A percentile compares a stretch with the other conserved stretches of the same genome.
Evolutionary conservation across 1,140 invertebrate species (phyloP).

Genomic region (Myzus persicae): DNA sequence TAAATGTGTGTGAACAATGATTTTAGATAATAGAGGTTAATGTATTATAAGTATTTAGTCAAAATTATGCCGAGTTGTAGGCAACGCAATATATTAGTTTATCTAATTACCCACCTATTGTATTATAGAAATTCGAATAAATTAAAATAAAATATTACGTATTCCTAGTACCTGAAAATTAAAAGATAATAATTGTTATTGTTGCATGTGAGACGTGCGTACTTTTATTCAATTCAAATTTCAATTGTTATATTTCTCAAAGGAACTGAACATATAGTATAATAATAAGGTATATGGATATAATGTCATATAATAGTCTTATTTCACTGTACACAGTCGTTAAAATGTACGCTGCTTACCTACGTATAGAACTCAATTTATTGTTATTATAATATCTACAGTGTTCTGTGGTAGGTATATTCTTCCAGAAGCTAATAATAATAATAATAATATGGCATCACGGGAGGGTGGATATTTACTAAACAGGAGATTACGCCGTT

Average conservation of each 20-base stretch:
- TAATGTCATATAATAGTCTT: slow-evolving; percentile 14
- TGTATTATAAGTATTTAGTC: no score
- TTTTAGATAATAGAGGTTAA: no score
- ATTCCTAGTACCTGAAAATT: not conserved
- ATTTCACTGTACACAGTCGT: slow-evolving; percentile 30
- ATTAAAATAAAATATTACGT: not conserved
- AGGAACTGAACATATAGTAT: not conserved
- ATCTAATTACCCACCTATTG: not conserved
- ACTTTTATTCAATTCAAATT: not conserved
- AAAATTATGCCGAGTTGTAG: no score
- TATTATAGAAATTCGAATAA: not conserved
- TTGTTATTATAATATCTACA: slow-evolving; percentile 28
- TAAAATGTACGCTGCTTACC: not conserved
- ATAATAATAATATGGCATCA: slow-evolving; percentile 1
- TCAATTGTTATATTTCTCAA: slow-evolving; percentile 4
- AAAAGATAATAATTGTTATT: not conserved
- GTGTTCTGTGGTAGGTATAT: slow-evolving; percentile 21
- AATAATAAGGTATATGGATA: not conserved
- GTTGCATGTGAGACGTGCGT: not conserved
- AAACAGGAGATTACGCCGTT: slow-evolving; percentile 55
- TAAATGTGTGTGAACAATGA: not conserved
- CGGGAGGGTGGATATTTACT: slow-evolving; percentile 46
- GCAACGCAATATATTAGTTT: not conserved
- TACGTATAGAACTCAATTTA: slow-evolving; percentile 49
- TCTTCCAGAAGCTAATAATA: slow-evolving; percentile 44